These are phyloP conservation scores for Calliopsis andreniformis DNA, from an alignment of 1,140 invertebrate species.

Conservation along the genomic window DNA sequence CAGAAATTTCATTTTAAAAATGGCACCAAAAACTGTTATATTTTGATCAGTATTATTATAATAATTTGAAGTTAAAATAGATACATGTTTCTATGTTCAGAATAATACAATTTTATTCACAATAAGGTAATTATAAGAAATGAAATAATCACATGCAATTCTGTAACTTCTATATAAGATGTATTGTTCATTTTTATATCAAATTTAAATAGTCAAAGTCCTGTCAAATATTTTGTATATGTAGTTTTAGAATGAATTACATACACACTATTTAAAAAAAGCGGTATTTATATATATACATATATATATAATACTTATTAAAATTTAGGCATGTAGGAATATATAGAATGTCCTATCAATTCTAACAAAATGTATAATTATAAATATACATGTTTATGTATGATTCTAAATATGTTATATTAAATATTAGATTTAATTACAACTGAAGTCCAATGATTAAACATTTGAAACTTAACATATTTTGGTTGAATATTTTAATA, in stretches of 20 bases:
- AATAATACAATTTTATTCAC: neutral
- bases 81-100: neutral
- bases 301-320: neutral
- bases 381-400: neutral
- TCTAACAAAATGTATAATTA: constrained; percentile 4
- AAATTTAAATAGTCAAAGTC: neutral
- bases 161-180: neutral
- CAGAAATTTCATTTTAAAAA: neutral
- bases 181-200: too few species aligned
- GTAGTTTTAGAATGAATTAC: neutral
- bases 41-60: neutral
- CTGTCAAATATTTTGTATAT: neutral
- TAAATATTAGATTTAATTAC: neutral
- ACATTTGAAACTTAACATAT: constrained; percentile 1
- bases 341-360: constrained; percentile 1
- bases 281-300: too few species aligned
- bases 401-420: neutral
- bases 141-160: neutral
- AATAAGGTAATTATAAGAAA: neutral
- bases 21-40: neutral
- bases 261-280: neutral
- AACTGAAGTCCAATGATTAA: neutral
- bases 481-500: constrained; percentile 6
- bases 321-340: constrained; percentile 5
- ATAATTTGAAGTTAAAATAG: neutral